Conservation (phyloP, 2,888 invertebrate genomes). For the Euplagia quadripunctaria region DNA sequence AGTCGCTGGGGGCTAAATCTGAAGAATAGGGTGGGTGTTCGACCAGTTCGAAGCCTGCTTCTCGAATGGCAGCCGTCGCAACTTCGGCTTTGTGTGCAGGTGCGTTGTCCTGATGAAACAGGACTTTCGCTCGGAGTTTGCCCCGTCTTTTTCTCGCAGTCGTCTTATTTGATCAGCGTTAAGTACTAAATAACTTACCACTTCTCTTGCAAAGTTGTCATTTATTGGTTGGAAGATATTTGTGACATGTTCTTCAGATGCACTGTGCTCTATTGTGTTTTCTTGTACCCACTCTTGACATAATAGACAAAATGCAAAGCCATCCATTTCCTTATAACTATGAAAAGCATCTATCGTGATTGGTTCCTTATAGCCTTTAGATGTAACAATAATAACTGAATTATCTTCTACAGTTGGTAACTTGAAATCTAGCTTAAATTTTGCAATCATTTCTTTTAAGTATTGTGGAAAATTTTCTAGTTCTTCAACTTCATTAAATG, state of each 20-base stretch:
- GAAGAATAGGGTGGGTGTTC: no score
- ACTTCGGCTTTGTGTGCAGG: no score
- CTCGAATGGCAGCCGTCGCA: no score
- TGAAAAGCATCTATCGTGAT: not conserved
- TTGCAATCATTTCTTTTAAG: not conserved
- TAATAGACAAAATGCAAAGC: not conserved
- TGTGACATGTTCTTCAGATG: not conserved
- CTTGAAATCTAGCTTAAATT: not conserved
- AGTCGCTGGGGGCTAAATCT: no score
- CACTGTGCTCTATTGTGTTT: not conserved
- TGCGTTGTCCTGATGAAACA: no score
- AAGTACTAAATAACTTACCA: conserved; percentile 7
- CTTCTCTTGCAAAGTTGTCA: conserved; percentile 5
- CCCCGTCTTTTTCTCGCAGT: no score
- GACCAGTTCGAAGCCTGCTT: no score
- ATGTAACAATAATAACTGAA: not conserved
- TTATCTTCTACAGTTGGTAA: not conserved
- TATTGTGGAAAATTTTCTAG: not conserved
- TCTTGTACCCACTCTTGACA: conserved; percentile 2
- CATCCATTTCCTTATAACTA: not conserved
- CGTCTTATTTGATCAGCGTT: no score
- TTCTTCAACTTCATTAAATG: not conserved
- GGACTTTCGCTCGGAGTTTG: no score
- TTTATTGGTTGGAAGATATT: conserved; percentile 1
- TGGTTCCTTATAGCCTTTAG: not conserved